Base-by-base conservation (phyloP, 2,113 vertebrate species). In the Plecotus auritus region DNA sequence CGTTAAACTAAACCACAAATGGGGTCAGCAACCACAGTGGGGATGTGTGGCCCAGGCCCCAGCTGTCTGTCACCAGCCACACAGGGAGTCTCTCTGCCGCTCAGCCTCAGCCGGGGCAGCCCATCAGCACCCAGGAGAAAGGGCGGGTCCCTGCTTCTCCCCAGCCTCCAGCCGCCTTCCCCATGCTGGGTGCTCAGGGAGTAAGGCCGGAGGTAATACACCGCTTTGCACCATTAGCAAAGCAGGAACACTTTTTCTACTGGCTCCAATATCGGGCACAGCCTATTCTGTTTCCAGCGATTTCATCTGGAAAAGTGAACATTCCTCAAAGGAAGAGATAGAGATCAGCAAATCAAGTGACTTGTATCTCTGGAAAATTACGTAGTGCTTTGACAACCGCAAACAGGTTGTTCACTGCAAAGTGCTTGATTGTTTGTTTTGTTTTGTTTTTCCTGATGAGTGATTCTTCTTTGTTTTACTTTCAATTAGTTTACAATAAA, bases 251-350 rank as follows among this genome's bases (percentile, higher is more conserved):
- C 14, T 7, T 35, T 35, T 72, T 67, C 5, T 9, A 59, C 64
- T 23, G 35, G 89, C 73, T 73, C 47, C 30, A 32, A 13, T n/a
- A 42, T 26, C 72, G 77, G 54, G 91, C 82, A 90, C 85, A 32
- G 56, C n/a, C 54, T 42, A 49, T 49, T 93, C 51, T 74, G 93
- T 83, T 92, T 73, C 91, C 91, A 83, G 23, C 83, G 95, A 94
- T 69, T 91, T 88, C 95, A 93, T 96, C 89, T 80, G 94, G 85
- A 88, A 92, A 94, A 92, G 91, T 30, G 81, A 83, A 85, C 78
- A 74, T n/a, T 93, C 82, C 92, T 95, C 87, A 95, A 74, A 95
- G 95, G 95, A 95, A 96, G 78, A 74, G 95, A 88, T 40, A 93
- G 67, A 83, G 73, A 93, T 88, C 96, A 93, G 73, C 42, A 91